These are phyloP conservation scores for Cyanoderma ruficeps DNA, from an alignment of 2,113 vertebrate genomes.

Conservation along the genomic window DNA sequence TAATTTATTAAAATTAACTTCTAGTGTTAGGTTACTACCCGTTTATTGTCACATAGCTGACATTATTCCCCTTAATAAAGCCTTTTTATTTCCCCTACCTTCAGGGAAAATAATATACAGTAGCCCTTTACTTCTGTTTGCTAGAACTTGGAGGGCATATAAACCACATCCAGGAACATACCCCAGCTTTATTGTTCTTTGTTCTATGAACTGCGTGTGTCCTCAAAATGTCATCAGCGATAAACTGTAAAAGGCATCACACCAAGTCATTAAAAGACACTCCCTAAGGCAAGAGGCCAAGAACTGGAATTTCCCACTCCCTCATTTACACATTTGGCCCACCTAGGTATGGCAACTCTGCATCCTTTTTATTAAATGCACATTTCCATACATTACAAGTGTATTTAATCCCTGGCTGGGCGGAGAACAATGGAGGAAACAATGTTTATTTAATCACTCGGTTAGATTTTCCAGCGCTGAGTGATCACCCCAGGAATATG, in stretches of 20 bases:
- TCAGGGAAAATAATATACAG: slow-evolving; percentile 21
- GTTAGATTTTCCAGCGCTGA: background rate
- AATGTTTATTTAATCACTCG: slow-evolving; percentile 9
- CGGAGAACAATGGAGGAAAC: background rate
- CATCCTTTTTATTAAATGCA: background rate
- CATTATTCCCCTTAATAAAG: slow-evolving; percentile 32
- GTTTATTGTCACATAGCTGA: background rate
- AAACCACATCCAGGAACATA: slow-evolving; percentile 62
- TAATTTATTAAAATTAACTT: background rate
- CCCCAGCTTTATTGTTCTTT: slow-evolving; percentile 71
- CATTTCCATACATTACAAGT: background rate
- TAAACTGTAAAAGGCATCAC: slow-evolving; percentile 78
- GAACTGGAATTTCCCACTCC: slow-evolving; percentile 56
- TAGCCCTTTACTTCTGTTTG: slow-evolving; percentile 19
- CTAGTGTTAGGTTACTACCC: background rate
- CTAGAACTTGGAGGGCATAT: slow-evolving; percentile 23
- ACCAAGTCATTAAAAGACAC: slow-evolving; percentile 78
- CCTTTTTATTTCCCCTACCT: background rate
- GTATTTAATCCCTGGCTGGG: background rate
- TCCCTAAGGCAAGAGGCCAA: slow-evolving; percentile 69
- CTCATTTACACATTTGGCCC: slow-evolving; percentile 55
- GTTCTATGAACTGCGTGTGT: slow-evolving; percentile 68
- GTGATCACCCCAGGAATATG: background rate
- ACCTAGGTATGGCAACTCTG: background rate
- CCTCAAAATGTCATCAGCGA: slow-evolving; percentile 85